Base-by-base conservation (phyloP, 2,113 vertebrate species). In the Plecturocebus donacophilus region DNA sequence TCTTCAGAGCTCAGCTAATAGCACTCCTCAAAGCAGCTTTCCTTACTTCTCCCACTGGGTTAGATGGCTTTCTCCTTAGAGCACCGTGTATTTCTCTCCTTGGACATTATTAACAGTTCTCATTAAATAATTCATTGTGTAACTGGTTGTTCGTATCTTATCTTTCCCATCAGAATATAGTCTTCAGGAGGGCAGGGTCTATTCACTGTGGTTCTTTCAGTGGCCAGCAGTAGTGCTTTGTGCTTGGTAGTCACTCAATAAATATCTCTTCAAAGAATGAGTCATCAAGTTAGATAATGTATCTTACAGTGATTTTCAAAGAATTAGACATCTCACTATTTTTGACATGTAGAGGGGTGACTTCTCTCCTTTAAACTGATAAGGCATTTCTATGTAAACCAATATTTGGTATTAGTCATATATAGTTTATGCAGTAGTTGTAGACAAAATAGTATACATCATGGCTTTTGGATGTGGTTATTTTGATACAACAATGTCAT, bases 61-160 rank as follows among this genome's bases (percentile, higher is more conserved):
- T 71, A 87, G 54, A 35, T 56, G 45, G 17, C 86, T 54, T 75
- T 17, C 25, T 86, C 49, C 42, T 52, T 64, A 70, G 7, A 87
- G 64, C 10, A 87, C 42, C 13, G 1, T 25, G 2, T 8, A 30
- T 56, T 81, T 52, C 38, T 61, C 16, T 87, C 73, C 27, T 58
- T 64, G 17, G 12, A 68, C 13, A 19, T 86, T 90, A 84, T 45
- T 92, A 76, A 85, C 17, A 58, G 3, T 70, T 81, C 2, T 32
- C 35, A 45, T 64, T 49, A 56, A 88, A 76, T 87, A 54, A 81
- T 86, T 84, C 32, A 68, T 25, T 90, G 7, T 49, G 3, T 94
- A 84, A 81, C 71, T 94, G 16, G 9, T 82, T 49, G 25, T 79
- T 93, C 45, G 87, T 21, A 23, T 96, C 56, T 96, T 93, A 83